Evolutionary conservation across 2,113 vertebrate genomes (phyloP), one percentile per base, ranked within the genome.

Genomic region (Misgurnus mizolepis): DNA sequence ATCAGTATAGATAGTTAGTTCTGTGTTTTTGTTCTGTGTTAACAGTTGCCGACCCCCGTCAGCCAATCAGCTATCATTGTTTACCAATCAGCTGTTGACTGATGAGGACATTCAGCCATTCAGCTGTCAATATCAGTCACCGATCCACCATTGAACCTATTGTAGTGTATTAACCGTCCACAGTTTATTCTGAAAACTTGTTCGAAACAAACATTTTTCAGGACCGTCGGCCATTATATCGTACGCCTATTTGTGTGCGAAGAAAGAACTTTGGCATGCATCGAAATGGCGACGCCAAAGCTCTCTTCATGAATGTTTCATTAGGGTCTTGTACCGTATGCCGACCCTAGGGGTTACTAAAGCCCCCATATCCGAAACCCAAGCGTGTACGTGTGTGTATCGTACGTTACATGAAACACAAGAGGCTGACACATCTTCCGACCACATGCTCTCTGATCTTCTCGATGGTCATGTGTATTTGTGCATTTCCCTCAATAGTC

Each of bases 361-460:
- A 55, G 47, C 39, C 45, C 50, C 40, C 39, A 53, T 43, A 22
- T 60, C 15, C 15, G 41, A 75, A 40, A 66, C 75, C 34, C 61
- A 77, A 67, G 34, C 10, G 53, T 66, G 65, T 17, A 49, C 75
- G 58, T 55, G 39, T 27, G 34, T 58, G 43, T 60, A 39, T 45
- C 72, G 61, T 49, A n/a, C 77, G 40, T 83, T 69, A 66, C 60
- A 50, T 15, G 64, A 18, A 6, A 60, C 71, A 62, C 66, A 66
- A 68, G 79, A 81, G 64, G 18, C 14, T 66, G 27, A 43, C 34
- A 12, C 60, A 7, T 62, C 11, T 68, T 18, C 62, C 3, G 43
- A 61, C 56, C 9, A 1, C 15, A n/a, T 64, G 8, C n/a, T 50
- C 18, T 80, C 58, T 66, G 71, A 75, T 61, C 71, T 22, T 61